Evolutionary conservation across 1,140 invertebrate species (phyloP), one percentile per base, ranked within the genome.

Genomic region (Vanessa atalanta): DNA sequence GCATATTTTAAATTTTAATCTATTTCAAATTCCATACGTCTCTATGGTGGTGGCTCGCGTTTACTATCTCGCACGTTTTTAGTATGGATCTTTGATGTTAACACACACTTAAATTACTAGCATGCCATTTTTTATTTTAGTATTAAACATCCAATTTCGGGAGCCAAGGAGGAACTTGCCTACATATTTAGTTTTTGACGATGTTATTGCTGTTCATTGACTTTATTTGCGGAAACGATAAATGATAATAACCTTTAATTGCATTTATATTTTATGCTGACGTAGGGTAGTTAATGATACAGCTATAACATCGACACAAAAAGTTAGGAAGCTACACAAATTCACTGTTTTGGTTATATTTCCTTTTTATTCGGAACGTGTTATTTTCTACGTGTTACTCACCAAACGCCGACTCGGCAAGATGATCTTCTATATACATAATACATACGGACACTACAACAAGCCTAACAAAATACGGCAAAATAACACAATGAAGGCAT

Each of bases 381-480:
- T 83, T 81, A 82, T 72, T 76, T 73, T 81, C 79, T 75, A 84
- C 72, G 76, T 78, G 67, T 73, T 83, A 86, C 84, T 86, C 67
- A 86, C 84, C 84, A 63, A 65, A 61, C 50, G 64, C 50, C 71
- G 77, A 61, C 76, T 72, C 73, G 53, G 65, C 70, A 76, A 75
- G 67, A 57, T 74, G 72, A 73, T 74, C 71, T 76, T 79, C 82
- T 88, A 87, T 83, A 84, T 87, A 90, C 84, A 92, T 79, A 82
- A 70, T 84, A 85, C 75, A 85, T 80, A 83, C 67, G 77, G 87
- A 89, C 83, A 89, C 88, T 90, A 90, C 89, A 88, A 84, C 86
- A 92, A 92, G 90, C 90, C 89, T 91, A 90, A 88, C 87, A 83
- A 79, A 81, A 83, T 83, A 89, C 85, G 37, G 90, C 89, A 90